Evolutionary conservation across 2,888 invertebrate species (phyloP).

Genomic region (Epinotia ramella): DNA sequence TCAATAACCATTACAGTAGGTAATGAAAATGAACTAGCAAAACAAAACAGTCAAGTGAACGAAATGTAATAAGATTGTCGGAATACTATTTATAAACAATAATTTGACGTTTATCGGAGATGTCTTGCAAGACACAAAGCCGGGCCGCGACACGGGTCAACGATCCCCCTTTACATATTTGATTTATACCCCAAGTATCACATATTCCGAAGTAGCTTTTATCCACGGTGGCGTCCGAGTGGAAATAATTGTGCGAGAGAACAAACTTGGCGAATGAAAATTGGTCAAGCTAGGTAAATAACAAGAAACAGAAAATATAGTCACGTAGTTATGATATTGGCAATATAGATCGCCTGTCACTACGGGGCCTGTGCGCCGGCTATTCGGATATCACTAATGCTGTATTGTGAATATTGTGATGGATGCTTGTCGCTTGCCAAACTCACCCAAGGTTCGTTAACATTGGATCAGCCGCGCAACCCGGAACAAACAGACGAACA

Average conservation of each 20-base stretch:
- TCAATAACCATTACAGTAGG: conserved; percentile 6
- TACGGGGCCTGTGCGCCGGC: conserved; percentile 8
- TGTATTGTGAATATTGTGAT: conserved; percentile 14
- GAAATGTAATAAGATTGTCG: conserved; percentile 44
- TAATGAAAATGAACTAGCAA: background rate
- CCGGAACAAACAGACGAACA: conserved; percentile 42
- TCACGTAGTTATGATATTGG: background rate
- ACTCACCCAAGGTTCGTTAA: conserved; percentile 43
- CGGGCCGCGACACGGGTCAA: conserved; percentile 51
- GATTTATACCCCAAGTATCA: conserved; percentile 39
- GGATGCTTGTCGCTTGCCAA: conserved; percentile 35
- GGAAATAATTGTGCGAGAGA: background rate
- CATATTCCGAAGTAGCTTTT: conserved; percentile 25
- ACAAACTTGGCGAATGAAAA: background rate
- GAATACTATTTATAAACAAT: conserved; percentile 54
- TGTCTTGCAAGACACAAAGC: conserved; percentile 51
- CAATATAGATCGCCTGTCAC: conserved; percentile 5
- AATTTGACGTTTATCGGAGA: conserved; percentile 54
- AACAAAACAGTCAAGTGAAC: background rate
- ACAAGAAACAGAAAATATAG: background rate
- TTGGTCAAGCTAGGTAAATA: background rate
- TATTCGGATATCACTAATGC: conserved; percentile 9
- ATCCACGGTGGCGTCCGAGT: background rate
- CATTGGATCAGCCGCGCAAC: conserved; percentile 34
- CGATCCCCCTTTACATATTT: conserved; percentile 55